Conservation (phyloP, 2,888 invertebrate genomes). For the Oligia fasciuncula region DNA sequence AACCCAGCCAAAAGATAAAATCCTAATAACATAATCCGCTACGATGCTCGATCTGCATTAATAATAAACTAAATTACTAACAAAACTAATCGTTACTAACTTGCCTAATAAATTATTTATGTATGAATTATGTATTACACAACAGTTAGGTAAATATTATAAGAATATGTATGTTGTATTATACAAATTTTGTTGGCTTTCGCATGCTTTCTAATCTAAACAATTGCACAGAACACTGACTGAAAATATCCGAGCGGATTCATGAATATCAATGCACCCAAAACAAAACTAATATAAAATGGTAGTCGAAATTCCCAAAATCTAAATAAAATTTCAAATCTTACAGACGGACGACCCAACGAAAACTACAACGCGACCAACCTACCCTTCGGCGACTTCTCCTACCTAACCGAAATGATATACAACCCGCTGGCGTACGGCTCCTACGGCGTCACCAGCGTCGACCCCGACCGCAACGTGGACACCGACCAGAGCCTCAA, state of each 20-base stretch:
- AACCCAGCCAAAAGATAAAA: constrained; percentile 31
- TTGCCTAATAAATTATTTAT: background rate
- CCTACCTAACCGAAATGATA: constrained; percentile 89
- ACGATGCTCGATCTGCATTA: constrained; percentile 14
- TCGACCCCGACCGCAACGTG: constrained; percentile 80
- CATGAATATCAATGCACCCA: constrained; percentile 29
- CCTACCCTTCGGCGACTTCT: constrained; percentile 89
- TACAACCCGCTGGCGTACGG: constrained; percentile 85
- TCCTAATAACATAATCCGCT: constrained; percentile 14
- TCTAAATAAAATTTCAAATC: background rate
- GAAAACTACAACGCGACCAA: constrained; percentile 89
- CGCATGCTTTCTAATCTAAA: constrained; percentile 36
- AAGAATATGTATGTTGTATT: background rate
- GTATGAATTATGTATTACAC: constrained; percentile 1
- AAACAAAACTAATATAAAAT: constrained; percentile 40
- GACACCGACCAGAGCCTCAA: constrained; percentile 76
- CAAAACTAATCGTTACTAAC: constrained; percentile 40
- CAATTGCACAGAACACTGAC: constrained; percentile 37
- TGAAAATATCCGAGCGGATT: constrained; percentile 15
- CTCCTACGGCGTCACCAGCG: constrained; percentile 78
- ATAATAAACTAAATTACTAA: constrained; percentile 28
- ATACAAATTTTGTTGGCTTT: constrained; percentile 9
- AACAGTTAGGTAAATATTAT: constrained; percentile 6
- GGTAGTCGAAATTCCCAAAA: background rate
- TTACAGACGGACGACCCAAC: constrained; percentile 86